Conservation (phyloP, 2,888 invertebrate species). For the Trissolcus brochymenae region DNA sequence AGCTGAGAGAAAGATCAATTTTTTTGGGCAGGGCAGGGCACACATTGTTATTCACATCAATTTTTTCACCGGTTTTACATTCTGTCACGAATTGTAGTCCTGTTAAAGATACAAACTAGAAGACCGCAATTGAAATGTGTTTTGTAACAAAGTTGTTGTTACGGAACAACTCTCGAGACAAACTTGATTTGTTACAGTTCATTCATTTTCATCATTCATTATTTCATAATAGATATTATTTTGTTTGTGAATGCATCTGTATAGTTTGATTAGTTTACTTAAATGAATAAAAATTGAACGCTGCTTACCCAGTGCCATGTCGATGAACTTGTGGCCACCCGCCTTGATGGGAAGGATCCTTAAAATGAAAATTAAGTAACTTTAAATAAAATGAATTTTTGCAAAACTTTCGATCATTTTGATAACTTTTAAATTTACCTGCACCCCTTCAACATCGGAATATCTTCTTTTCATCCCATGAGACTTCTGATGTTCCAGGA, state of each 20-base stretch:
- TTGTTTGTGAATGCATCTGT: not conserved
- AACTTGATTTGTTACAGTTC: not conserved
- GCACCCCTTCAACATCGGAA: conserved; percentile 71
- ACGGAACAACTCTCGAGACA: no score
- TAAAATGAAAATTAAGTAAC: not conserved
- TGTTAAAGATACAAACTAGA: no score
- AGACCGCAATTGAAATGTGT: no score
- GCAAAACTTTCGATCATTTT: not conserved
- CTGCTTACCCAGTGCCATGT: conserved; percentile 73
- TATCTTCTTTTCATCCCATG: conserved; percentile 74
- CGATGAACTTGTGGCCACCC: conserved; percentile 70
- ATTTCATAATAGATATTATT: not conserved
- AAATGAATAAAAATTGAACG: not conserved
- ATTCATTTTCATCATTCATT: no score
- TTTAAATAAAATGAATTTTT: not conserved
- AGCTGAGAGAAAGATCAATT: conserved; percentile 25
- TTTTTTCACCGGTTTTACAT: not conserved
- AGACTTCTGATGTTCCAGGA: conserved; percentile 70
- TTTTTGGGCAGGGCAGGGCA: no score
- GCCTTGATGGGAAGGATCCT: conserved; percentile 71
- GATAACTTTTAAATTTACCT: conserved; percentile 60
- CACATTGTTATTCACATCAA: conserved; percentile 1
- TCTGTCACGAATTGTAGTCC: no score
- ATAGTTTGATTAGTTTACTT: not conserved
- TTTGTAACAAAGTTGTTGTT: no score